These are phyloP conservation scores for Cochlearius cochlearius DNA, from an alignment of 2,113 vertebrate species.

Conservation along the genomic window DNA sequence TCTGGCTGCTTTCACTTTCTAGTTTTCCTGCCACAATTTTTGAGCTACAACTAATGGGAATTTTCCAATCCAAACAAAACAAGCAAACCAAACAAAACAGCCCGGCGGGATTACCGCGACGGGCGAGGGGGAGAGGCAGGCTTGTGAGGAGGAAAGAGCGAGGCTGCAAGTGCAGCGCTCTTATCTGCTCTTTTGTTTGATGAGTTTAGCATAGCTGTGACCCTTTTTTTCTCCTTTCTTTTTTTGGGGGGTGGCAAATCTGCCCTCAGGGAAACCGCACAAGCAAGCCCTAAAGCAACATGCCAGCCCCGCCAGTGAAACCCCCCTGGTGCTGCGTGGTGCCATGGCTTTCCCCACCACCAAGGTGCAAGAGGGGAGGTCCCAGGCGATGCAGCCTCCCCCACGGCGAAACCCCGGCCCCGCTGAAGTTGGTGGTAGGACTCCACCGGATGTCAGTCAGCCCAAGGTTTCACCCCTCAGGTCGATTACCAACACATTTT, in stretches of 20 bases:
- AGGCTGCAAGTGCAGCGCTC: not conserved
- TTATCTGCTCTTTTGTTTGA: not conserved
- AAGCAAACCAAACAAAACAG: not conserved
- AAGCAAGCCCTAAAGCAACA: not conserved
- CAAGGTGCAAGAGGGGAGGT: not conserved
- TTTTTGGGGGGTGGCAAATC: not conserved
- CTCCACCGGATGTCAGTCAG: not conserved
- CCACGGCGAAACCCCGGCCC: fast-evolving
- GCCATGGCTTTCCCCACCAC: not conserved
- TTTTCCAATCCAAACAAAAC: slow-evolving; percentile 22
- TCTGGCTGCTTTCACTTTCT: not conserved
- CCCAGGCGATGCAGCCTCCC: not conserved
- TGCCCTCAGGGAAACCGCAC: not conserved
- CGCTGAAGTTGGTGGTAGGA: not conserved
- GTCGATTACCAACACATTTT: not conserved
- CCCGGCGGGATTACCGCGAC: not conserved
- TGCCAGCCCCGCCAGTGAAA: fast-evolving
- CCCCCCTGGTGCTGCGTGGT: fast-evolving
- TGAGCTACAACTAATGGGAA: not conserved
- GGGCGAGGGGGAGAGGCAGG: not conserved
- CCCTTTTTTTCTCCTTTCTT: not conserved
- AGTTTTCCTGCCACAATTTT: not conserved
- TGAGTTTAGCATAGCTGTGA: not conserved
- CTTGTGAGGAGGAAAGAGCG: not conserved
- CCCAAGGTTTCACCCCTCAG: not conserved